These are phyloP conservation scores for Pocillopora meandrina DNA, from an alignment of 92 coral and sea anemone species.

Conservation along the genomic window DNA sequence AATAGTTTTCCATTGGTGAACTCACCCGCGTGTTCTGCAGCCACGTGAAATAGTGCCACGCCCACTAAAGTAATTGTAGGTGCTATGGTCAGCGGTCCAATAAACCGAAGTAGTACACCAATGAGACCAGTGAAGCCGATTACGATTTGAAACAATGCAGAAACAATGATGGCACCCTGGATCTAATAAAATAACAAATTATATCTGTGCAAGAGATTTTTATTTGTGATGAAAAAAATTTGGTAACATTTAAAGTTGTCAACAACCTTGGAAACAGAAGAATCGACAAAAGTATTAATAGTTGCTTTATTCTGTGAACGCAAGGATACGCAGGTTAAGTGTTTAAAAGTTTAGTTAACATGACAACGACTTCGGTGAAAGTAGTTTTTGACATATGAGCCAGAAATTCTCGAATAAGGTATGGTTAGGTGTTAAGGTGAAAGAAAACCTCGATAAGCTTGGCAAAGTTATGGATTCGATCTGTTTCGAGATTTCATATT, in stretches of 20 bases:
- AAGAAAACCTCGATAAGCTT: no score
- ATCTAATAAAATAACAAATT: slow-evolving; percentile 20
- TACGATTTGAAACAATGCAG: slow-evolving; percentile 49
- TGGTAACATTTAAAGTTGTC: not conserved
- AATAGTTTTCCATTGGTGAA: not conserved
- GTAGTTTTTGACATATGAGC: no score
- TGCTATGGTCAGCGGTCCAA: slow-evolving; percentile 63
- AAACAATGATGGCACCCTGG: slow-evolving; percentile 61
- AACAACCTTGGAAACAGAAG: not conserved
- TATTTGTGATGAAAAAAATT: not conserved
- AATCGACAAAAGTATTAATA: no score
- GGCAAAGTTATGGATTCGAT: no score
- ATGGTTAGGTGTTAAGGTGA: no score
- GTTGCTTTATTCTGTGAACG: no score
- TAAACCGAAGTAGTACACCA: slow-evolving; percentile 56
- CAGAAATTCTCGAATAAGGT: no score
- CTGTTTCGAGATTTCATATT: no score
- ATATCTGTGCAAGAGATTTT: not conserved
- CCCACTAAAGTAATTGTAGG: slow-evolving; percentile 63
- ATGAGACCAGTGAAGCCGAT: slow-evolving; percentile 55
- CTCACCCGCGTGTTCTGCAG: slow-evolving; percentile 55
- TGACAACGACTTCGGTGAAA: no score
- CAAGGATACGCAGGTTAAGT: no score
- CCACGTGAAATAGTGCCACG: slow-evolving; percentile 42
- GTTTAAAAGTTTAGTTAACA: no score